These are phyloP conservation scores for Fistularia tabacaria DNA, from an alignment of 2,797 vertebrate genomes.

Conservation along the genomic window DNA sequence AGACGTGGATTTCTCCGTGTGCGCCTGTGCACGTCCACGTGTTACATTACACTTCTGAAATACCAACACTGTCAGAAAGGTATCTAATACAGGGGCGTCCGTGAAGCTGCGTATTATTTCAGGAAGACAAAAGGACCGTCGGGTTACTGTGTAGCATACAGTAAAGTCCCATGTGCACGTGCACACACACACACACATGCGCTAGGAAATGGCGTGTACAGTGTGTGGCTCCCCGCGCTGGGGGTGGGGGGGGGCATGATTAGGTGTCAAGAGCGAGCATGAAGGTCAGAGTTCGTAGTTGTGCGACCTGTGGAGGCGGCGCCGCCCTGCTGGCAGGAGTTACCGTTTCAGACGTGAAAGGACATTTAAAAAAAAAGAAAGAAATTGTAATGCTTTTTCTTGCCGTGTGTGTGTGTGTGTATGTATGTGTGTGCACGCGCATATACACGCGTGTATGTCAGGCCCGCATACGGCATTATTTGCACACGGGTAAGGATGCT, in stretches of 20 bases:
- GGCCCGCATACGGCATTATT: background rate
- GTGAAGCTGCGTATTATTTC: constrained; percentile 36
- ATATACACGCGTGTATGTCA: too few species aligned
- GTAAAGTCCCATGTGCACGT: constrained; percentile 11
- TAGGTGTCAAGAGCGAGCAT: constrained; percentile 25
- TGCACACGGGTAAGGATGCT: background rate
- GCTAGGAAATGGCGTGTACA: constrained; percentile 22
- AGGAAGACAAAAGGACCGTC: constrained; percentile 41
- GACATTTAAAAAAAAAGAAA: constrained; percentile 1
- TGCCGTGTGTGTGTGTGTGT: background rate
- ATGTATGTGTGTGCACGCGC: too few species aligned
- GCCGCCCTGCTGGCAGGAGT: constrained; percentile 18
- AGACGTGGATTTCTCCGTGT: constrained; percentile 23
- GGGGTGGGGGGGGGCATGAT: constrained; percentile 34
- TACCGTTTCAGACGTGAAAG: too few species aligned
- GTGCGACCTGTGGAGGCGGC: constrained; percentile 50
- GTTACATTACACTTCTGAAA: constrained; percentile 30
- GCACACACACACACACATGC: constrained; percentile 1
- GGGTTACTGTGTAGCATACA: constrained; percentile 17
- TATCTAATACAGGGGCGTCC: constrained; percentile 15
- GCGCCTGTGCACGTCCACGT: constrained; percentile 2
- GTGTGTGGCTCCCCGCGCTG: background rate
- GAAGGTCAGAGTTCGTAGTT: constrained; percentile 53
- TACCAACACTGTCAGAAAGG: constrained; percentile 25
- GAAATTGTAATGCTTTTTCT: background rate